phyloP scores from a whole-genome alignment of 1,140 invertebrate species.

The Conus betulinus region DNA sequence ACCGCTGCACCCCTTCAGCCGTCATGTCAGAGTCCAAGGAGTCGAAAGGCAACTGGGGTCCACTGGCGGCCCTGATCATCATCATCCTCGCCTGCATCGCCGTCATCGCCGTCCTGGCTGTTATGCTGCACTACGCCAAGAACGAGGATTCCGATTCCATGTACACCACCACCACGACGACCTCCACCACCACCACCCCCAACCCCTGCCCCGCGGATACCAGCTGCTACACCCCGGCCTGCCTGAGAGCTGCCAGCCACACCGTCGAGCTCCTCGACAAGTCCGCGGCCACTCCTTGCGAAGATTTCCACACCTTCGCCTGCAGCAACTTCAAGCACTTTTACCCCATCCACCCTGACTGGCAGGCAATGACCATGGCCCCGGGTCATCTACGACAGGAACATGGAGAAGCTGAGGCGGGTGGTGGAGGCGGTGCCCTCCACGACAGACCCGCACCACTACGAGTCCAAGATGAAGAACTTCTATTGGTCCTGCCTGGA shows the following conservation, averaged over 20 bases:
- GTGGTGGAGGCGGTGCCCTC: not conserved
- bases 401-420: not conserved
- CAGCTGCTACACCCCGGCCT: not conserved
- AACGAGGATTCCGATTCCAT: too few species aligned
- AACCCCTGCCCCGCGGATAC: not conserved
- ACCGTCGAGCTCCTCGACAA: not conserved
- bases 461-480: conserved; percentile 5
- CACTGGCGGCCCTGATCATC: not conserved
- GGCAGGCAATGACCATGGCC: not conserved
- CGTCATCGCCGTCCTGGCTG: conserved; percentile 1
- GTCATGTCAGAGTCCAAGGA: too few species aligned
- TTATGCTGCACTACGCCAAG: not conserved
- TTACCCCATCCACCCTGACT: not conserved
- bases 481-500: not conserved
- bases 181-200: not conserved
- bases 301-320: not conserved
- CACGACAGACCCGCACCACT: not conserved
- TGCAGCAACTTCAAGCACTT: not conserved
- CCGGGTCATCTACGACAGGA: not conserved
- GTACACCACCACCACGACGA: too few species aligned
- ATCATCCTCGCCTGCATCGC: not conserved
- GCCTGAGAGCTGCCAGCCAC: not conserved
- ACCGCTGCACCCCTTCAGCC: too few species aligned
- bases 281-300: not conserved
- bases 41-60: too few species aligned